These are phyloP conservation scores for Ctenomys sociabilis DNA, from an alignment of 2,113 vertebrate species.

Conservation along the genomic window DNA sequence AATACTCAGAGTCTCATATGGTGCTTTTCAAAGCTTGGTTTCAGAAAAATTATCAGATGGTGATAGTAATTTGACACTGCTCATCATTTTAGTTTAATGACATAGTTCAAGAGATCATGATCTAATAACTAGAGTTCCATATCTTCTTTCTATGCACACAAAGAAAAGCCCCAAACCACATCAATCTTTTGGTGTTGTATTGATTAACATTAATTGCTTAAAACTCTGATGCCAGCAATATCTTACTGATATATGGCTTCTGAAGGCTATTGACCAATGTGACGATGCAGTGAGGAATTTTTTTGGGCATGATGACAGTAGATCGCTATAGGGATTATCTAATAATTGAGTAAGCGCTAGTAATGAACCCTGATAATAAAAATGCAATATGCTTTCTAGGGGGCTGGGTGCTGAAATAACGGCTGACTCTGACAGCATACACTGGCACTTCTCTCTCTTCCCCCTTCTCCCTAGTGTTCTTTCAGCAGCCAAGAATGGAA, in stretches of 20 bases:
- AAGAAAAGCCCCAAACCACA: slow-evolving; percentile 15
- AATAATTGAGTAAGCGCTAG: slow-evolving; percentile 62
- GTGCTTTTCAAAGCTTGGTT: not conserved
- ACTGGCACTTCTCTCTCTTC: not conserved
- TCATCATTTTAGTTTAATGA: slow-evolving; percentile 41
- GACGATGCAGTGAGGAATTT: slow-evolving; percentile 39
- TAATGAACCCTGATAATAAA: slow-evolving; percentile 65
- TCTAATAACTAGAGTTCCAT: slow-evolving; percentile 29
- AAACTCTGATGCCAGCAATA: slow-evolving; percentile 68
- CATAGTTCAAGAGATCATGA: slow-evolving; percentile 27
- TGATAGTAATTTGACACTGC: not conserved
- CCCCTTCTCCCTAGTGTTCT: not conserved
- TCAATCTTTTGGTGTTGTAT: slow-evolving; percentile 67
- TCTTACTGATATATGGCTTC: slow-evolving; percentile 69
- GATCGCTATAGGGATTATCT: slow-evolving; percentile 62
- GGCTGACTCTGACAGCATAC: not conserved
- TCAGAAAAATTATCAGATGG: slow-evolving; percentile 19
- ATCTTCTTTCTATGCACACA: slow-evolving; percentile 15
- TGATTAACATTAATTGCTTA: slow-evolving; percentile 77
- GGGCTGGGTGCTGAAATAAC: not conserved
- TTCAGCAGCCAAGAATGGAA: slow-evolving; percentile 9
- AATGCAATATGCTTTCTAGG: not conserved
- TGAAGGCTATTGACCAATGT: slow-evolving; percentile 72
- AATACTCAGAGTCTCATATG: not conserved
- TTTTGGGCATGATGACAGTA: slow-evolving; percentile 29